Evolutionary conservation across 2,888 invertebrate species (phyloP), one percentile per base, ranked within the genome.

Genomic region (Boloria euphrosyne): DNA sequence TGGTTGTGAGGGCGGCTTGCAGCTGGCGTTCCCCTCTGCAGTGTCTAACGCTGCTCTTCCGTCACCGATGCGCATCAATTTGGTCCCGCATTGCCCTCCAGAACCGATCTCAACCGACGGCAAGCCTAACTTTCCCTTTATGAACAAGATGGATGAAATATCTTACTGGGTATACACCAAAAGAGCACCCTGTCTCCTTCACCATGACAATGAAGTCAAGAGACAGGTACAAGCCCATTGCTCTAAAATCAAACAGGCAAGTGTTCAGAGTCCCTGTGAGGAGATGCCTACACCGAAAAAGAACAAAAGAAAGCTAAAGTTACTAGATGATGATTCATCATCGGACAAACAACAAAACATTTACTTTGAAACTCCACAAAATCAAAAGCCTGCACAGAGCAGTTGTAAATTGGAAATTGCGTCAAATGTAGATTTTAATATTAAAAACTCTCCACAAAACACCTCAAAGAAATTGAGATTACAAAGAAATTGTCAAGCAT

Each of bases 81-180:
- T 58, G 54, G 58, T 61, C 65, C 51, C 54, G 57, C 67, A 62
- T 65, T 57, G 53, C 51, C 60, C 68, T 63, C 64, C 64, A 43
- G 67, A 65, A 66, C 57, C 60, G 67, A 47, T 61, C 66, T 65
- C 70, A 67, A 64, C 61, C 68, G 64, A 68, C 66, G 59, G 57
- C 59, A 58, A 43, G 22, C 70, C 59, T 47, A 72, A 76, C 72
- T 13, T 54, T 85, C 87, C 87, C 87, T 87, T 88, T 88, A 88
- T 89, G 84, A 89, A 74, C 82, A 84, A 81, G 71, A 90, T 91
- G 88, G 91, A 92, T 71, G 92, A 92, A 76, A 92, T 93, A 79
- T 78, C 86, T 1, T 91, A 84, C 73, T 93, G 92, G 92, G 82
- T 93, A 43, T 81, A 83, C 72, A 91, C 92, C 1, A 88, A 88